Evolutionary conservation across 1,140 invertebrate genomes (phyloP).

Genomic region (Zaprionus inermis): DNA sequence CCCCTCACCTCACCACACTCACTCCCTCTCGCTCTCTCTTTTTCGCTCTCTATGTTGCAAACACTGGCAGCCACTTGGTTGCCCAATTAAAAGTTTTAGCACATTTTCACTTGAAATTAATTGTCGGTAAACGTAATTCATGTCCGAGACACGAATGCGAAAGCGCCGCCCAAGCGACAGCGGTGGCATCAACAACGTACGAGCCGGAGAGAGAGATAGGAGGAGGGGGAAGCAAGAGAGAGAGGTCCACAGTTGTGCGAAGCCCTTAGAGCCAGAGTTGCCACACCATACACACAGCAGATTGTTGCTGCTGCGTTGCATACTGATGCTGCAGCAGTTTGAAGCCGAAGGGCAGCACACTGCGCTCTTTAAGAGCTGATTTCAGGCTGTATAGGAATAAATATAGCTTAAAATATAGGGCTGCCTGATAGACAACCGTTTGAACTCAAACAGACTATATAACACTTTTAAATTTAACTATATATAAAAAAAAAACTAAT

Average conservation of each 20-base stretch:
- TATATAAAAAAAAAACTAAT: too few relatives aligned
- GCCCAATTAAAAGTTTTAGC: constrained; percentile 82
- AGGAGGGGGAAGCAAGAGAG: neutral
- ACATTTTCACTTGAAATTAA: constrained; percentile 83
- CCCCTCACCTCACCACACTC: neutral
- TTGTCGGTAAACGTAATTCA: constrained; percentile 82
- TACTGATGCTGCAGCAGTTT: constrained; percentile 51
- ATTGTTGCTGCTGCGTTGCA: constrained; percentile 47
- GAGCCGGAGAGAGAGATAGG: neutral
- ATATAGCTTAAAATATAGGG: neutral
- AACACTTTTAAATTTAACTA: too few relatives aligned
- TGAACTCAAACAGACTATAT: too few relatives aligned
- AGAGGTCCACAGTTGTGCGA: constrained; percentile 24
- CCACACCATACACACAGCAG: neutral
- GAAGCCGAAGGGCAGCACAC: neutral
- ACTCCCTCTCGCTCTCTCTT: neutral
- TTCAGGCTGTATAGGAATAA: neutral
- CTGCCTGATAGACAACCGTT: too few relatives aligned
- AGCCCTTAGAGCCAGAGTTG: constrained; percentile 8
- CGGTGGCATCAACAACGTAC: constrained; percentile 20
- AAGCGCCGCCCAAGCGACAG: constrained; percentile 34
- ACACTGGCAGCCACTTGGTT: constrained; percentile 61
- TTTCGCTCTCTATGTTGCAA: constrained; percentile 13
- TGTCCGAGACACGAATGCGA: constrained; percentile 75
- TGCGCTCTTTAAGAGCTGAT: neutral